These are phyloP conservation scores for Drosophila crucigera DNA, from an alignment of 2,888 invertebrate genomes.

Conservation along the genomic window DNA sequence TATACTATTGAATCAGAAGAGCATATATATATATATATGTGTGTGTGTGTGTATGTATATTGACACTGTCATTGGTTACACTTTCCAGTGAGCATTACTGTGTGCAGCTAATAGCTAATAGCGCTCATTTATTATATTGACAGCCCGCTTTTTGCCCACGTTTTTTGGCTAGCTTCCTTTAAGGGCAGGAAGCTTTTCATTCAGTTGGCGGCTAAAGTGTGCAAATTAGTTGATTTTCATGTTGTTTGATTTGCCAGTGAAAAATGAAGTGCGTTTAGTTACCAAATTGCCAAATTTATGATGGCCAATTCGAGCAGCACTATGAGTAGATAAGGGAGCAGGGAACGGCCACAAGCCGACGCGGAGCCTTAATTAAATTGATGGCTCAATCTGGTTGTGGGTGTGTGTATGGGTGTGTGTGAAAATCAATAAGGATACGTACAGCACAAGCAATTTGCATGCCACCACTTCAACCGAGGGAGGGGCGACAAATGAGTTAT, in stretches of 20 bases:
- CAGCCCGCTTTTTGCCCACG: conserved; percentile 44
- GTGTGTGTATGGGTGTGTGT: background rate
- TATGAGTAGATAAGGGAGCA: background rate
- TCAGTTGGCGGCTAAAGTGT: conserved; percentile 61
- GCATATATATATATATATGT: background rate
- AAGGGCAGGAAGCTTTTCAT: conserved; percentile 26
- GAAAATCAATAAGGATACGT: conserved; percentile 3
- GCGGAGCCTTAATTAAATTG: conserved; percentile 20
- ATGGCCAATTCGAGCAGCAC: conserved; percentile 30
- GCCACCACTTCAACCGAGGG: background rate
- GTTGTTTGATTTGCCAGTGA: conserved; percentile 63
- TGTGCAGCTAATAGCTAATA: conserved; percentile 66
- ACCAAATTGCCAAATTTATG: conserved; percentile 36
- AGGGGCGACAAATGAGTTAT: background rate
- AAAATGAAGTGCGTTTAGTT: conserved; percentile 48
- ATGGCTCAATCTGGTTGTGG: background rate
- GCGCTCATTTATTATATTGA: conserved; percentile 76
- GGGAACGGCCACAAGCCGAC: background rate
- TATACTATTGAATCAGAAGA: background rate
- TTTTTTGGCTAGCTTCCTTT: conserved; percentile 3
- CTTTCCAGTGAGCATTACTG: conserved; percentile 62
- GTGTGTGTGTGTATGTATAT: background rate
- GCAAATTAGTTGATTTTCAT: conserved; percentile 72
- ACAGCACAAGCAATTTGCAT: conserved; percentile 3
- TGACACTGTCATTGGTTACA: conserved; percentile 32